These are phyloP conservation scores for Oncopodura yosiiana DNA, from an alignment of 1,140 invertebrate genomes.

Conservation along the genomic window DNA sequence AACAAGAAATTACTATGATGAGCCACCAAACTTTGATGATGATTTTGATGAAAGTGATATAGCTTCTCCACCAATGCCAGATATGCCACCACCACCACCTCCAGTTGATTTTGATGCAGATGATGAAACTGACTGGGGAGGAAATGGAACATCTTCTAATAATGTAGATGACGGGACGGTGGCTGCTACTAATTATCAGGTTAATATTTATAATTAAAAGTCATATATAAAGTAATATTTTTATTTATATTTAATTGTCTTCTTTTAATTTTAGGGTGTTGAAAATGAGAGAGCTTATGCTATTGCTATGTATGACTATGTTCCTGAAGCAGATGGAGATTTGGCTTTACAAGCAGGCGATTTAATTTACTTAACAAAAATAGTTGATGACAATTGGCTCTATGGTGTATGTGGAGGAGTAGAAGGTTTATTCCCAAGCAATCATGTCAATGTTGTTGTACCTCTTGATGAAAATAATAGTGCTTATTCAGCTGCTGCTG, in stretches of 20 bases:
- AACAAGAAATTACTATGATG: conserved; percentile 29
- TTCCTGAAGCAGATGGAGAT: conserved; percentile 57
- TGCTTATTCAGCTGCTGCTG: conserved; percentile 7
- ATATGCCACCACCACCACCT: conserved; percentile 59
- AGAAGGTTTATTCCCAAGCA: conserved; percentile 69
- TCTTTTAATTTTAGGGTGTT: conserved; percentile 36
- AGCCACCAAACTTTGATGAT: conserved; percentile 23
- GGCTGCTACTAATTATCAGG: too few species aligned
- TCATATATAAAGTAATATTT: background rate
- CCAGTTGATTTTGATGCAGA: conserved; percentile 41
- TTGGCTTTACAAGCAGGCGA: conserved; percentile 61
- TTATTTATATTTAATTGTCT: too few species aligned
- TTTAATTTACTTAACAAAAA: conserved; percentile 54
- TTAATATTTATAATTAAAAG: background rate
- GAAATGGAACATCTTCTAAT: conserved; percentile 35
- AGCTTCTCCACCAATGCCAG: conserved; percentile 63
- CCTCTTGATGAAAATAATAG: conserved; percentile 48
- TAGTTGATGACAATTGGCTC: conserved; percentile 69
- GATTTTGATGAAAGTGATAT: conserved; percentile 4
- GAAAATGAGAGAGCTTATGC: conserved; percentile 49
- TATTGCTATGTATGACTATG: conserved; percentile 63
- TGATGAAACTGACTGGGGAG: background rate
- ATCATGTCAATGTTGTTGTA: conserved; percentile 64
- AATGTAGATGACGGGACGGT: conserved; percentile 20
- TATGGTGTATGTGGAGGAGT: conserved; percentile 53